Percentiles rank a stretch among this genome's conserved stretches.
Conservation (phyloP, 2,113 vertebrate genomes). For the Rattus rattus region DNA sequence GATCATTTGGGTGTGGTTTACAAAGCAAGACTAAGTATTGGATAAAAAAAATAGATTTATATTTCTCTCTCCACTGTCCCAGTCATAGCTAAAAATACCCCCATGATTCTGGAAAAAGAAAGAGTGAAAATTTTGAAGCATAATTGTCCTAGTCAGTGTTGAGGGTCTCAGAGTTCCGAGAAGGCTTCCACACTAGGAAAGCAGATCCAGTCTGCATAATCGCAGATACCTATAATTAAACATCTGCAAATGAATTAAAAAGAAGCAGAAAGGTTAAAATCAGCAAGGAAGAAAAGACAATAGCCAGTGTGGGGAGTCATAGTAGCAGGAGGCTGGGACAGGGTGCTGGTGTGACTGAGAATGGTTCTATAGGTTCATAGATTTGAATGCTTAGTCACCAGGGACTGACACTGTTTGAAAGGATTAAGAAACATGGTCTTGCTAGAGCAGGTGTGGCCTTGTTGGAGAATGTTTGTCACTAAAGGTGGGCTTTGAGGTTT, state of each 20-base stretch:
- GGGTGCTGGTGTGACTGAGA: background rate
- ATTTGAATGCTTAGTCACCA: background rate
- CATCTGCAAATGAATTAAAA: background rate
- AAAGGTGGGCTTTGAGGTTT: background rate
- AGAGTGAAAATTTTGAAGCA: constrained; percentile 6
- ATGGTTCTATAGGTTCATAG: background rate
- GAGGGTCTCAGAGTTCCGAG: background rate
- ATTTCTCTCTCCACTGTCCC: background rate
- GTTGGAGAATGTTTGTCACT: background rate
- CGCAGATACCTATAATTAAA: background rate
- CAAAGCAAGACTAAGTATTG: constrained; percentile 27
- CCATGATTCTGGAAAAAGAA: background rate
- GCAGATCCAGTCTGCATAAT: background rate
- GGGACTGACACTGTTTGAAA: background rate
- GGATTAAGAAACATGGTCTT: background rate
- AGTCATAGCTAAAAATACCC: background rate
- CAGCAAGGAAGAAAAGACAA: background rate
- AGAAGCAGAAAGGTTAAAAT: background rate
- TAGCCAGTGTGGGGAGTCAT: too few species aligned
- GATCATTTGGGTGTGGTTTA: constrained; percentile 14
- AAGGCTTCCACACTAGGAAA: constrained; percentile 3
- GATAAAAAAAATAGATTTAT: constrained; percentile 4
- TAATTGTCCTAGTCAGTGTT: background rate
- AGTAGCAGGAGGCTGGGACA: background rate
- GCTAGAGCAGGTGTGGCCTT: background rate